A percentile compares a stretch with the other conserved stretches of the same genome.
Conservation (phyloP, 2,888 invertebrate species). For the Petrophora chlorosata region DNA sequence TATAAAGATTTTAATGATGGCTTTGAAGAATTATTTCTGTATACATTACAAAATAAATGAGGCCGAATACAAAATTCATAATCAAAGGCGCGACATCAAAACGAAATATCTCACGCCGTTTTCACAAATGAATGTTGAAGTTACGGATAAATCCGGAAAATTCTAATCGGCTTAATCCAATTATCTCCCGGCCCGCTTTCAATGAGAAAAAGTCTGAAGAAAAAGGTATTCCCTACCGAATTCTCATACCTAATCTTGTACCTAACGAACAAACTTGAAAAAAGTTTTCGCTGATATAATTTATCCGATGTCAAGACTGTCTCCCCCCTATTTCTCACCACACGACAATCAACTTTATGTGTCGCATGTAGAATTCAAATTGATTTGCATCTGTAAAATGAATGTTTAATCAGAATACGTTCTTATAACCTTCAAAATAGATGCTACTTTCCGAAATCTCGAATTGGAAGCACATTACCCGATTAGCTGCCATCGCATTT, state of each 20-base stretch:
- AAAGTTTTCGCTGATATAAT: constrained; percentile 52
- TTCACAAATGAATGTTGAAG: constrained; percentile 40
- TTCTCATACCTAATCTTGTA: constrained; percentile 45
- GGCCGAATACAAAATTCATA: neutral
- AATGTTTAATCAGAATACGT: constrained; percentile 1
- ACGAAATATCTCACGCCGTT: constrained; percentile 1
- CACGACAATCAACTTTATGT: constrained; percentile 16
- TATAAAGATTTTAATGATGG: too few species aligned
- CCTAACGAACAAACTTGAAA: constrained; percentile 45
- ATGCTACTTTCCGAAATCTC: neutral
- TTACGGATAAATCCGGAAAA: constrained; percentile 34
- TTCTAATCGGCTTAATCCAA: constrained; percentile 61
- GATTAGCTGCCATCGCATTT: constrained; percentile 10
- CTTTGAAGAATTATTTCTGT: neutral
- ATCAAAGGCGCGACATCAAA: constrained; percentile 29
- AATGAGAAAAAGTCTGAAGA: constrained; percentile 36
- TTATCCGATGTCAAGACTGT: constrained; percentile 58
- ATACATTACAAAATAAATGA: neutral
- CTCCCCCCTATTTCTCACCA: constrained; percentile 16
- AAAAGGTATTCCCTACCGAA: constrained; percentile 44
- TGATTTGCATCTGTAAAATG: constrained; percentile 1
- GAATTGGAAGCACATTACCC: neutral
- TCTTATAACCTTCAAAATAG: constrained; percentile 5
- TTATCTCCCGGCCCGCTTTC: constrained; percentile 41
- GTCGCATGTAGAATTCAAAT: constrained; percentile 1